phyloP scores from a whole-genome alignment of 2,113 vertebrate species.

The Albula goreensis region DNA sequence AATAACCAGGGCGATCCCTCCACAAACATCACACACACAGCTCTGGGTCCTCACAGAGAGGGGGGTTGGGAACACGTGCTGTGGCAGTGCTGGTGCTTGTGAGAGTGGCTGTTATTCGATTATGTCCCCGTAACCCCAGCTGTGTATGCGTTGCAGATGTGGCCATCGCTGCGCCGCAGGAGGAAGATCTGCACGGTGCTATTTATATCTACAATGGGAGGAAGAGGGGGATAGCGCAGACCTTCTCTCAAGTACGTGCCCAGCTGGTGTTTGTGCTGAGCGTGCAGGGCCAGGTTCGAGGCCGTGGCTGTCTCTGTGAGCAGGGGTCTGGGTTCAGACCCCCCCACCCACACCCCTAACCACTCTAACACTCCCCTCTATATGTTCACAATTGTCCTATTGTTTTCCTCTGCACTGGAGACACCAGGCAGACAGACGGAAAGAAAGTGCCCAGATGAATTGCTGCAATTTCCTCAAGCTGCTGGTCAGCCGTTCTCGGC shows the following conservation, averaged over 20 bases:
- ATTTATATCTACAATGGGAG: conserved; percentile 88
- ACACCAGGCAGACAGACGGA: neutral
- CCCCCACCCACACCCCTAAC: too few species aligned
- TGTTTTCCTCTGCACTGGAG: neutral
- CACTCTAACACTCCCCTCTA: neutral
- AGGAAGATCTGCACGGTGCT: conserved; percentile 74
- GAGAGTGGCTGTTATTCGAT: neutral
- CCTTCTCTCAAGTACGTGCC: conserved; percentile 75
- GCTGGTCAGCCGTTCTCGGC: neutral
- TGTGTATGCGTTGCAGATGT: conserved; percentile 70
- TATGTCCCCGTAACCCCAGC: neutral
- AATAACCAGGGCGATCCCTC: too few species aligned
- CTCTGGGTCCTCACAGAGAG: too few species aligned
- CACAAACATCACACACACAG: too few species aligned
- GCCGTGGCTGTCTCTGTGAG: too few species aligned
- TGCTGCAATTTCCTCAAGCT: neutral
- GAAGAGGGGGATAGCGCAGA: conserved; percentile 67
- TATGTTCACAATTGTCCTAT: neutral
- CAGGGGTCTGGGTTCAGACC: too few species aligned
- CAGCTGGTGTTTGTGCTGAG: conserved; percentile 26
- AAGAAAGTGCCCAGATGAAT: neutral
- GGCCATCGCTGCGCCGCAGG: conserved; percentile 83
- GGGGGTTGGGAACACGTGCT: too few species aligned
- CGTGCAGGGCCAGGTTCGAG: neutral
- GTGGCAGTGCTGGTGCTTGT: too few species aligned